A percentile compares a stretch with the other conserved stretches of the same genome.
phyloP scores from a whole-genome alignment of 2,113 vertebrate species.

The Corvus cornix region DNA sequence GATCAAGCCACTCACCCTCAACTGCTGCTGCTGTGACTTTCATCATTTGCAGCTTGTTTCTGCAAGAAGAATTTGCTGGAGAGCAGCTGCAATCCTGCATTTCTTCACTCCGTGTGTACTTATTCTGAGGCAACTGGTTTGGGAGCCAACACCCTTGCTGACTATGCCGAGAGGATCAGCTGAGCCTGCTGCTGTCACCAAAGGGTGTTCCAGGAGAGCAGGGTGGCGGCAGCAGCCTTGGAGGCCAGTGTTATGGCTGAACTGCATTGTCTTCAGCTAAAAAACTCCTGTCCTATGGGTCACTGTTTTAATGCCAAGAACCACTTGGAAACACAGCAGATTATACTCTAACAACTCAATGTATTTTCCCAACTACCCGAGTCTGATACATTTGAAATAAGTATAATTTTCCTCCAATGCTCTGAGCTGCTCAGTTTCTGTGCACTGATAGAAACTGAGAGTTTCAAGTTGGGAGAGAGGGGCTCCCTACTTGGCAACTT shows the following conservation, averaged over 20 bases:
- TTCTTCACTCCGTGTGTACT: not conserved
- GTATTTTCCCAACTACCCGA: not conserved
- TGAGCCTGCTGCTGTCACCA: not conserved
- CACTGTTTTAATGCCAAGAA: not conserved
- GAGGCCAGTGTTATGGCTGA: not conserved
- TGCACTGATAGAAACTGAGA: not conserved
- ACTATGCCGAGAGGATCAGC: not conserved
- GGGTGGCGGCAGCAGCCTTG: not conserved
- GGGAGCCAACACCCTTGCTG: not conserved
- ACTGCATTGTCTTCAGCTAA: not conserved
- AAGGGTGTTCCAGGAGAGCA: not conserved
- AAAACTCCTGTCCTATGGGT: fast-evolving
- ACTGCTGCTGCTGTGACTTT: not conserved
- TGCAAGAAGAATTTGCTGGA: not conserved
- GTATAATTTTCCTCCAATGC: not conserved
- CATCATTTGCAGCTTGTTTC: not conserved
- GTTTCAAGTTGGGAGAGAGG: not conserved
- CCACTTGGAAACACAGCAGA: not conserved
- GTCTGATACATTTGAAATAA: not conserved
- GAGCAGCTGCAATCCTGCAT: not conserved
- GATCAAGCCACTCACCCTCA: not conserved
- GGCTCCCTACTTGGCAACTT: not conserved
- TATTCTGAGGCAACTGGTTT: not conserved
- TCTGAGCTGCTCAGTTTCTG: not conserved
- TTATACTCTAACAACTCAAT: not conserved